Evolutionary conservation across 2,797 vertebrate genomes (phyloP), one percentile per base, ranked within the genome.

Genomic region (Rhodeus uyekii): DNA sequence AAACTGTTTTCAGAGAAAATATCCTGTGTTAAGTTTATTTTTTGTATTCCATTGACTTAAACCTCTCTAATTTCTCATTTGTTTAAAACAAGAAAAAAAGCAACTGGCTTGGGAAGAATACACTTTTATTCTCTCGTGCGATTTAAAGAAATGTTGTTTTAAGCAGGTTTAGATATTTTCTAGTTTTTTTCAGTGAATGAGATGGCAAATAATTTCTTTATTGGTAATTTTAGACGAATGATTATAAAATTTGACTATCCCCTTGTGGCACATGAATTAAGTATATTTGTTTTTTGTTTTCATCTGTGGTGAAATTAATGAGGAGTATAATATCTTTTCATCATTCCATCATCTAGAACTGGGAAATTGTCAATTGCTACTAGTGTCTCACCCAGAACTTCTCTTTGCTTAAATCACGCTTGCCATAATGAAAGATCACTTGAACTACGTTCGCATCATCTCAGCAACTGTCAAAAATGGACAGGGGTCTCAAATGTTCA

Each of bases 281-380:
- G 29, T 39, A 0, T 2, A 34, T 36, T n/a, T n/a, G n/a, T 38
- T 27, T 50, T 78, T 29, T 38, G 39, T 13, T 3, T 67, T 60
- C 8, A n/a, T 39, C 72, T 75, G n/a, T 42, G n/a, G 8, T 60
- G 29, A 80, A 71, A 44, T 71, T 60, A 10, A 61, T 61, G 67
- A 44, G 19, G 19, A 34, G 18, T 58, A 16, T 58, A n/a, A 58
- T 58, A 71, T 69, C 32, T 69, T 58, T 58, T 18, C 19, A 73
- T 73, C 22, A 36, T 13, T 34, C 42, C 6, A 18, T 32, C 18
- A 9, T 76, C 2, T 29, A 16, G 53, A 3, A 13, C 55, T 63
- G n/a, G 24, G 32, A 48, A 73, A 39, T 63, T 38, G 22, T 46
- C 53, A 46, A 16, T 46, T 46, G 29, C 42, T 60, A 18, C 16